phyloP scores from a whole-genome alignment of 2,888 invertebrate genomes.

The Volucella bombylans region DNA sequence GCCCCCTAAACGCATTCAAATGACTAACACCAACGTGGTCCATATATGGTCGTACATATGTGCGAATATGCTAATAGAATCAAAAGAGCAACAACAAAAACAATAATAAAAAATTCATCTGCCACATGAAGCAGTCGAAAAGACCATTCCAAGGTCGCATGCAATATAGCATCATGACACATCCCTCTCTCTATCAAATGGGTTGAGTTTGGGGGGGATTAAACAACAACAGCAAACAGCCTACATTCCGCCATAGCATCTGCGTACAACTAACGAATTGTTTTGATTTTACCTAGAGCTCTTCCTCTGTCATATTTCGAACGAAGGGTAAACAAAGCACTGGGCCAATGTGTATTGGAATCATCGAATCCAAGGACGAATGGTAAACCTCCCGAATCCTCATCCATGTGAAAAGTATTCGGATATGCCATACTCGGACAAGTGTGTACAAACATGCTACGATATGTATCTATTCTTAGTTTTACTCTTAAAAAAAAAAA shows the following conservation, averaged over 20 bases:
- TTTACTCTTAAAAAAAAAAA: background rate
- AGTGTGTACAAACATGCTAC: slow-evolving; percentile 1
- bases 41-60: slow-evolving; percentile 31
- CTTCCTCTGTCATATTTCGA: slow-evolving; percentile 42
- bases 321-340: slow-evolving; percentile 53
- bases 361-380: slow-evolving; percentile 12
- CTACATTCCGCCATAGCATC: slow-evolving; percentile 46
- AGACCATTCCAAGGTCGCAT: slow-evolving; percentile 58
- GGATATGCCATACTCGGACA: slow-evolving; percentile 2
- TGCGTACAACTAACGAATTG: slow-evolving; percentile 65
- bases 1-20: slow-evolving; percentile 22
- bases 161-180: slow-evolving; percentile 43
- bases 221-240: slow-evolving; percentile 12
- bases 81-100: background rate
- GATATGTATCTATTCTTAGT: slow-evolving; percentile 5
- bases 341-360: background rate
- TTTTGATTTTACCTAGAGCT: slow-evolving; percentile 61
- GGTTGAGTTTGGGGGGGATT: background rate
- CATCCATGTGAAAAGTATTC: slow-evolving; percentile 42
- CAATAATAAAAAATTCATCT: slow-evolving; percentile 48
- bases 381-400: slow-evolving; percentile 11
- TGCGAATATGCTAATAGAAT: slow-evolving; percentile 2
- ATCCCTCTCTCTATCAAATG: slow-evolving; percentile 24
- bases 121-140: slow-evolving; percentile 32
- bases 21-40: slow-evolving; percentile 13